Evolutionary conservation across 2,888 invertebrate genomes (phyloP), one percentile per base, ranked within the genome.

Genomic region (Agrotis segetum): DNA sequence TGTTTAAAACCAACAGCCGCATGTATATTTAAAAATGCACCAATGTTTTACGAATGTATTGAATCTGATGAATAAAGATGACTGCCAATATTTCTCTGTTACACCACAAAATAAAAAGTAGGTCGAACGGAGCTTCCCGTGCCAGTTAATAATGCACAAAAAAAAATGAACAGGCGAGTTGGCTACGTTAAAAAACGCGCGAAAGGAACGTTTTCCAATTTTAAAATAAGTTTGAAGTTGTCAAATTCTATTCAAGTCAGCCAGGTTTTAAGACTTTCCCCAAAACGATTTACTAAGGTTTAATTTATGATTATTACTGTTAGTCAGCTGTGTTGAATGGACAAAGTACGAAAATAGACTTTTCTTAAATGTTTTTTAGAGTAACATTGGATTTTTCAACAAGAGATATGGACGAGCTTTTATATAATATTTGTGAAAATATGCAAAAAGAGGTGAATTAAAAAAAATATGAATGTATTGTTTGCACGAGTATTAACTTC

Each of bases 271-370:
- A 66, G 50, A 56, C 29, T 49, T 66, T 40, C n/a, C n/a, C 21
- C 3, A 16, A 65, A 81, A 61, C 66, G 62, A 81, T 81, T 76
- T 67, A 59, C 60, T 63, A 21, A 49, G 58, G 61, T 68, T 66
- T 70, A 73, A 84, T 81, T 82, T 73, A 73, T 73, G 65, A 63
- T 66, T 50, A 82, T 78, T 53, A 56, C 65, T 29, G 56, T 11
- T 50, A 64, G 66, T 65, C 47, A 56, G 49, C 67, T 77, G 72
- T 52, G 71, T 47, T 21, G 34, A 63, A 77, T 62, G 58, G 53
- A 52, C 52, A 71, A 81, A 62, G 59, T 71, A 46, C 63, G 40
- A n/a, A 63, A 62, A 65, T 40, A 14, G 6, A n/a, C 56, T 59
- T 71, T 63, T 46, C 52, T 52, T 34, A 66, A 46, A 50, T 67